phyloP scores from a whole-genome alignment of 2,113 vertebrate species.

The Callorhinus ursinus region DNA sequence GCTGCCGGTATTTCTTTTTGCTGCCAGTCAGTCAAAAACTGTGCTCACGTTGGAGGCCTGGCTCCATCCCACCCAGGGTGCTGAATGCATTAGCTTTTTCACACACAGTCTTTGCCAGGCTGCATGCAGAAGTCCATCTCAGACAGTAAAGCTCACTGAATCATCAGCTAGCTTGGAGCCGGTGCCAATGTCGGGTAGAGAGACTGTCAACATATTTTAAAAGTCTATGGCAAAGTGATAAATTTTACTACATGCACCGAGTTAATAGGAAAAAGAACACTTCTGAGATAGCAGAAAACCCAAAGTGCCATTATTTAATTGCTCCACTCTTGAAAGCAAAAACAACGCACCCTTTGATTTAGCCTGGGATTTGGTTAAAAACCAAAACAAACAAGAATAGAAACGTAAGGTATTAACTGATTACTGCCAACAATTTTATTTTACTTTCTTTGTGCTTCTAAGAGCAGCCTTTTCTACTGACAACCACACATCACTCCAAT shows the following conservation, averaged over 20 bases:
- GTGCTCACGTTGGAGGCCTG: constrained; percentile 81
- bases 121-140: constrained; percentile 63
- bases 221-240: constrained; percentile 51
- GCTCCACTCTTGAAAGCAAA: constrained; percentile 46
- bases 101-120: constrained; percentile 75
- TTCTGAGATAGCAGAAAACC: constrained; percentile 45
- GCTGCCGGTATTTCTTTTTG: constrained; percentile 85
- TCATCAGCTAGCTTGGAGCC: constrained; percentile 1
- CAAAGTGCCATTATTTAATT: constrained; percentile 25
- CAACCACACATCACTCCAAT: neutral
- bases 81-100: constrained; percentile 78
- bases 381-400: constrained; percentile 54
- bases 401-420: constrained; percentile 30
- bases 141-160: constrained; percentile 59
- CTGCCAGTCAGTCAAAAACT: constrained; percentile 82
- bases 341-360: constrained; percentile 1
- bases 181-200: neutral
- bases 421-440: neutral
- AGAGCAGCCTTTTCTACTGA: constrained; percentile 13
- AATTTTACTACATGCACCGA: constrained; percentile 25
- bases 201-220: constrained; percentile 73
- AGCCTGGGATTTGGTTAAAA: constrained; percentile 45
- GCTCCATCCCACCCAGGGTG: constrained; percentile 82
- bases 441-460: constrained; percentile 34
- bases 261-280: constrained; percentile 40